Base-by-base conservation (phyloP, 2,888 invertebrate genomes). In the Palloptera scutellata region DNA sequence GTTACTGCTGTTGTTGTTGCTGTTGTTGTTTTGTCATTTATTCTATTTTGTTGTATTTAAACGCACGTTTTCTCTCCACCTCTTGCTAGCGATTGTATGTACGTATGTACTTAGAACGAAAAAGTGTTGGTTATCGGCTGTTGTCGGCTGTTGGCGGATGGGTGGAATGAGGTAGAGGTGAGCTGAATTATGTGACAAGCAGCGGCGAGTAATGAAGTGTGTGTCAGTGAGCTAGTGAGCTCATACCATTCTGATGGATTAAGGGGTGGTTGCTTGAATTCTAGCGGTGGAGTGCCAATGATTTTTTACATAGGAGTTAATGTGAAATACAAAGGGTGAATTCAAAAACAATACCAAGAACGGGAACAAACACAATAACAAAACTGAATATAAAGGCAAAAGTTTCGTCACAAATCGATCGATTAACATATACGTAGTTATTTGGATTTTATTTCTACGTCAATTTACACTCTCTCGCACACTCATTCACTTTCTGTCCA, bases 321-420 rank as follows among this genome's bases (percentile, higher is more conserved):
- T 64, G 61, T 54, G 57, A 66, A 60, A 30, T 66, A 63, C 54
- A 61, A 61, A 53, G 62, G 57, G 55, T 60, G 63, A 55, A 61
- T 10, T 52, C 20, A 45, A 13, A 12, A 73, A 70, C 59, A 69
- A 45, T 65, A 59, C 58, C 17, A 58, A 64, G 19, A 58, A 52
- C 12, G 58, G n/a, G 15, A 55, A 51, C 30, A 19, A 12, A 51
- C 48, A 30, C n/a, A n/a, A 15, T 51, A 41, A 20, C 6, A 17
- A 52, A 54, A 59, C 19, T 41, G 48, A 41, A 40, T n/a, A 64
- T 64, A 61, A 43, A 53, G 45, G 51, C 57, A 57, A 62, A 43
- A 52, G 65, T 69, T 67, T 69, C 70, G 67, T 67, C 67, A 70
- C 67, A 67, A 73, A 70, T 71, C 73, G 72, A 77, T 78, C 74